These are phyloP conservation scores for Mythimna loreyi DNA, from an alignment of 2,888 invertebrate genomes.

Conservation along the genomic window DNA sequence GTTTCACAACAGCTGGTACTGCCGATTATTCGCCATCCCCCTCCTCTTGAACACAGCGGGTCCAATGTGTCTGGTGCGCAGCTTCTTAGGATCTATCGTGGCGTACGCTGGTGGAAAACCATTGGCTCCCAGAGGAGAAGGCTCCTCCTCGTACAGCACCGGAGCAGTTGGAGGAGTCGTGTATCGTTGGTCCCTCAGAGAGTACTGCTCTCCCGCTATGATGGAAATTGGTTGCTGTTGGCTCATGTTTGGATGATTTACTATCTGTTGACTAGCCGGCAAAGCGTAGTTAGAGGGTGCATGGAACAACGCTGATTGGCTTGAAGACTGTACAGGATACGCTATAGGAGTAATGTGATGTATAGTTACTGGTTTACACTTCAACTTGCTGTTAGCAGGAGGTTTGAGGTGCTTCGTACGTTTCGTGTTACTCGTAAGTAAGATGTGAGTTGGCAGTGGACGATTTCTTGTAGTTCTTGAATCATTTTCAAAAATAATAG, in stretches of 20 bases:
- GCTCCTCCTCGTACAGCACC: conserved; percentile 41
- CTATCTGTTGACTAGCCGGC: conserved; percentile 34
- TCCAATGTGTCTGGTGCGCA: conserved; percentile 68
- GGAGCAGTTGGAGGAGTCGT: conserved; percentile 56
- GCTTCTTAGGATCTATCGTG: conserved; percentile 74
- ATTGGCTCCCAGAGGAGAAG: conserved; percentile 36
- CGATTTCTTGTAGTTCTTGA: conserved; percentile 30
- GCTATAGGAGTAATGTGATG: conserved; percentile 37
- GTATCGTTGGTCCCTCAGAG: conserved; percentile 36
- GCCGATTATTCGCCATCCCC: conserved; percentile 29
- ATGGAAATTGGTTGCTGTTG: conserved; percentile 36
- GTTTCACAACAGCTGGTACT: conserved; percentile 55
- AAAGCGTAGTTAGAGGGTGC: conserved; percentile 51
- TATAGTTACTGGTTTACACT: conserved; percentile 50
- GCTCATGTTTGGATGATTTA: background rate
- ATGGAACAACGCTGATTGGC: conserved; percentile 49
- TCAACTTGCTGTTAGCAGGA: conserved; percentile 51
- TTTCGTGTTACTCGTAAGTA: conserved; percentile 42
- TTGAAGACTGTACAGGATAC: conserved; percentile 46
- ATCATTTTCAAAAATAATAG: conserved; percentile 45
- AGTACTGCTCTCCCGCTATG: background rate
- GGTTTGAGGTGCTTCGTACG: conserved; percentile 59
- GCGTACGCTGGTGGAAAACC: conserved; percentile 70
- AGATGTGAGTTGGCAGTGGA: conserved; percentile 36
- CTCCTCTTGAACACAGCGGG: conserved; percentile 68